Base-by-base conservation (phyloP, 2,113 vertebrate genomes). In the Upupa epops region DNA sequence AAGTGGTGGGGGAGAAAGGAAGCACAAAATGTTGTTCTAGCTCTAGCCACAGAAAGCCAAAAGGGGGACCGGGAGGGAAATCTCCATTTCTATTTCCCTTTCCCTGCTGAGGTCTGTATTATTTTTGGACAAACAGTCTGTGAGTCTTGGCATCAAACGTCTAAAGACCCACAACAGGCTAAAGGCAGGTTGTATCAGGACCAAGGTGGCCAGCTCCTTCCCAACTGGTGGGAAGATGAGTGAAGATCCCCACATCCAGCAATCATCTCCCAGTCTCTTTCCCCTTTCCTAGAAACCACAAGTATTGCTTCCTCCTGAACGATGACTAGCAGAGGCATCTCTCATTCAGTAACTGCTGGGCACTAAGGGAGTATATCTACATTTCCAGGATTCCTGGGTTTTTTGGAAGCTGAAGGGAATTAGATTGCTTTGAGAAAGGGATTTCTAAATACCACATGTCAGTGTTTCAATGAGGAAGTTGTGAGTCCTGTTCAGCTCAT, bases 221-320 rank as follows among this genome's bases (percentile, higher is more conserved):
- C 64, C 59, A 70, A 1, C 3, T 1, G 0, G 2, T 42, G 54
- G 58, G 68, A 24, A 84, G 22, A 42, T 58, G 45, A 59, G 32
- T 2, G 0, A 49, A 69, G 36, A 63, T 55, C 8, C 42, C 31
- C 60, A 59, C 3, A 52, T 49, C 45, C 31, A 32, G 17, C 31
- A 40, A 24, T 13, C 37, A 36, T 40, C 51, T 90, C 49, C 60
- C 31, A 51, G 17, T 46, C 26, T 60, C 29, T 40, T 68, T 54
- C 24, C 24, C 49, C 12, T n/a, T 60, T 84, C 32, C 59, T 59
- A 40, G 51, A 90, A 73, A 73, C 3, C 25, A 60, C 24, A 46
- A 55, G 11, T 37, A 11, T 48, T 11, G 2, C 37, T 64, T 54
- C 52, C 29, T 18, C 22, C 31, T 37, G 48, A 56, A 71, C 34